Evolutionary conservation across 1,140 invertebrate species (phyloP).

Genomic region (Bombus picipes): DNA sequence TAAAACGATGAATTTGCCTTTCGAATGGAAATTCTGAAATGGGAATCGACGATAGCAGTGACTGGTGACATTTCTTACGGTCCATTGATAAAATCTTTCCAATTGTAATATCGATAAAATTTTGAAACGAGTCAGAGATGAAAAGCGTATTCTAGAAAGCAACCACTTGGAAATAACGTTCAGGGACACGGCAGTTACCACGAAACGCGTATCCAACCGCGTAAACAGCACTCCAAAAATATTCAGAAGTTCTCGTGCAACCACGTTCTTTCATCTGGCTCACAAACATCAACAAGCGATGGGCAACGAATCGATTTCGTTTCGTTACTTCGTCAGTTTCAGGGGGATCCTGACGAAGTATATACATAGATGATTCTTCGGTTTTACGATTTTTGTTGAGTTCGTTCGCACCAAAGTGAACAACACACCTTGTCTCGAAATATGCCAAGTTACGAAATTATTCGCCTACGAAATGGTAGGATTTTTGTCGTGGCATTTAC

Average conservation of each 20-base stretch:
- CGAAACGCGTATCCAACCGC: conserved; percentile 6
- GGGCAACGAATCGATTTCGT: conserved; percentile 29
- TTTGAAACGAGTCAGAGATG: not conserved
- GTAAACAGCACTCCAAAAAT: conserved; percentile 47
- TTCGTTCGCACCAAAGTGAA: not conserved
- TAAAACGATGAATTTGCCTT: not conserved
- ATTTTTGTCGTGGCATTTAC: not conserved
- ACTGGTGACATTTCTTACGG: not conserved
- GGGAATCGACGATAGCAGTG: not conserved
- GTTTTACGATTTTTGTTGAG: not conserved
- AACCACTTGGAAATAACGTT: conserved; percentile 13
- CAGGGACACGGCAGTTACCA: conserved; percentile 1
- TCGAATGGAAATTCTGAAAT: not conserved
- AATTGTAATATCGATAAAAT: not conserved
- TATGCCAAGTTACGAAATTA: not conserved
- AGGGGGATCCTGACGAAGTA: not conserved
- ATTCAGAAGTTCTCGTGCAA: conserved; percentile 32
- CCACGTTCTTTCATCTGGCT: conserved; percentile 33
- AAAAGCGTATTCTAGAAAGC: conserved; percentile 3
- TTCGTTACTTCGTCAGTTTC: not conserved
- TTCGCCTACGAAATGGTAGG: not conserved
- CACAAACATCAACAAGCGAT: conserved; percentile 24
- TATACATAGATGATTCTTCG: not conserved
- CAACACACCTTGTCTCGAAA: no score
- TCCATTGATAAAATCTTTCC: not conserved